These are phyloP conservation scores for Vesta saturnalis DNA, from an alignment of 2,888 invertebrate genomes.

Conservation along the genomic window DNA sequence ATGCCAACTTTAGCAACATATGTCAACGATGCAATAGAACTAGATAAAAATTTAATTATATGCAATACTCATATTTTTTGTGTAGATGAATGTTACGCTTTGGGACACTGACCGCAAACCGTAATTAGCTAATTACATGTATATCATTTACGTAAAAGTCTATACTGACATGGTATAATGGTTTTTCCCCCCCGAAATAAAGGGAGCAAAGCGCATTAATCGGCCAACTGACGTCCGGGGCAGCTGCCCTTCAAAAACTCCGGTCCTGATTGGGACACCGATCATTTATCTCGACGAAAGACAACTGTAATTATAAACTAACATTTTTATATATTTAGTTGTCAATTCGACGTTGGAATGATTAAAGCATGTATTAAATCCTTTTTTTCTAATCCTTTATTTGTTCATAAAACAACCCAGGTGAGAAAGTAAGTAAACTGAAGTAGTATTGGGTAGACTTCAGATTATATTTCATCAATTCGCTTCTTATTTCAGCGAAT, in stretches of 20 bases:
- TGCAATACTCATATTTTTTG: slow-evolving; percentile 31
- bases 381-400: slow-evolving; percentile 6
- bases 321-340: slow-evolving; percentile 33
- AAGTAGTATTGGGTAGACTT: slow-evolving; percentile 19
- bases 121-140: slow-evolving; percentile 47
- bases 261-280: slow-evolving; percentile 41
- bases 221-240: slow-evolving; percentile 45
- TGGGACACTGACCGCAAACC: slow-evolving; percentile 34
- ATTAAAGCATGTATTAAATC: slow-evolving; percentile 4
- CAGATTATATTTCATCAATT: slow-evolving; percentile 13
- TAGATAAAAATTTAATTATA: slow-evolving; percentile 41
- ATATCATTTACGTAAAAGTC: slow-evolving; percentile 43
- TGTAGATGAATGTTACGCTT: slow-evolving; percentile 34
- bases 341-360: background rate
- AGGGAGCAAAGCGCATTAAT: slow-evolving; percentile 41
- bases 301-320: slow-evolving; percentile 52
- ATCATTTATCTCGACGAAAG: slow-evolving; percentile 50
- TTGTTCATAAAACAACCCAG: slow-evolving; percentile 4
- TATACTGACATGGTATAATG: slow-evolving; percentile 41
- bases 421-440: slow-evolving; percentile 5
- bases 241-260: slow-evolving; percentile 42
- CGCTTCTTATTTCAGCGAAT: slow-evolving; percentile 19
- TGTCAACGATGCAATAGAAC: slow-evolving; percentile 31
- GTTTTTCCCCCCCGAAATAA: slow-evolving; percentile 32
- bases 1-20: slow-evolving; percentile 30